A percentile compares a stretch with the other conserved stretches of the same genome.
Conservation (phyloP, 2,113 vertebrate species). For the Chloebia gouldiae region DNA sequence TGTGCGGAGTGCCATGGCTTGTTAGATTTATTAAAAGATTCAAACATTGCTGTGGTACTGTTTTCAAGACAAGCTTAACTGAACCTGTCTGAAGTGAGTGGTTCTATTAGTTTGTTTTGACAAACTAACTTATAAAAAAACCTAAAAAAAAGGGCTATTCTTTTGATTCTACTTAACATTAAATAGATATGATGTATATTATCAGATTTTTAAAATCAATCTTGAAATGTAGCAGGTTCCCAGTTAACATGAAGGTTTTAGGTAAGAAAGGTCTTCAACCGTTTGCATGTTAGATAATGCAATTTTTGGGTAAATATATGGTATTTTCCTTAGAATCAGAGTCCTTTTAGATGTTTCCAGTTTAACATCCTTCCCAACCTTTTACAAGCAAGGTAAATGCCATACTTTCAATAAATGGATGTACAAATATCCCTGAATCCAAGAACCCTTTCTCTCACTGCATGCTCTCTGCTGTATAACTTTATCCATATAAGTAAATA, state of each 20-base stretch:
- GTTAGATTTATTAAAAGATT: neutral
- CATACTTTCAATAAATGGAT: neutral
- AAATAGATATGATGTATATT: neutral
- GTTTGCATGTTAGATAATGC: neutral
- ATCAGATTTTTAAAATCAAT: neutral
- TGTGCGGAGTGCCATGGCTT: neutral
- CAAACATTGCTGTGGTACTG: neutral
- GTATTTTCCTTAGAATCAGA: neutral
- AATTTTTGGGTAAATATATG: neutral
- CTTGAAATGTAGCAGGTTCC: neutral
- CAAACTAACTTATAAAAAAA: neutral
- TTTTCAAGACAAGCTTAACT: neutral
- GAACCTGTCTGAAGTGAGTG: neutral
- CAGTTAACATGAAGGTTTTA: neutral
- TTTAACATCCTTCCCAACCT: neutral
- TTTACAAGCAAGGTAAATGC: neutral
- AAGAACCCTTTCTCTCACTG: neutral
- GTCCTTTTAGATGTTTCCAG: neutral
- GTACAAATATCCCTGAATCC: neutral
- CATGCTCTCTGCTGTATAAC: neutral
- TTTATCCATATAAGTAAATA: neutral
- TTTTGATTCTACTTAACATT: neutral
- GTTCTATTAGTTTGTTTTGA: neutral
- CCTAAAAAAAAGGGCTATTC: accelerated
- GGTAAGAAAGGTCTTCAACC: neutral